Base-by-base conservation (phyloP, 2,113 vertebrate genomes). In the Lepisosteus oculatus region DNA sequence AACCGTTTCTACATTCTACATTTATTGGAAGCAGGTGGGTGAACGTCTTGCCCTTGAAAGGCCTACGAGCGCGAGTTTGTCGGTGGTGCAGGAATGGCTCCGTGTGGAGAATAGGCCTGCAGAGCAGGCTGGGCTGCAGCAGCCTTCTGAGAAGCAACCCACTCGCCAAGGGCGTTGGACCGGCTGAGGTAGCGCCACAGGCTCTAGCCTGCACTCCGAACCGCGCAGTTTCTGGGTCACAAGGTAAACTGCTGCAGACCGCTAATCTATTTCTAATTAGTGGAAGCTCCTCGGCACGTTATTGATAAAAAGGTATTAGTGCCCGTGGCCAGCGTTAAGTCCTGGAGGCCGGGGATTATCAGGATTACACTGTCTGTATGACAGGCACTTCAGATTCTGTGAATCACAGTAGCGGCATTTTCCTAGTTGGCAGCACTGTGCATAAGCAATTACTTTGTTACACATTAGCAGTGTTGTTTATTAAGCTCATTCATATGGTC, bases 271-370 rank as follows among this genome's bases (percentile, higher is more conserved):
- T 17, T 12, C 54, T 68, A 15, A 43, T 54, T 55, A 29, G 6
- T 41, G 54, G 67, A 56, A 11, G 15, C 67, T 68, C 54, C 41
- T 41, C 47, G 13, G 17, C 17, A 11, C 3, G 67, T 56, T 67
- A 67, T 54, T 54, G 67, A 68, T 55, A 14, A 55, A 68, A 56
- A 56, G 47, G 15, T n/a, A 56, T 68, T 68, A 68, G 67, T 56
- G 29, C 17, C 54, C 54, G 13, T 6, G 67, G 67, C 15, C 67
- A 11, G 67, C 17, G 1, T 15, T 68, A 68, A 68, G 67, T 17
- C 17, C 6, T 17, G 29, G 67, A 12, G 66, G 14, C 5, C 12
- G 54, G 67, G 17, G 17, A 54, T 55, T 29, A 68, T 43, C 51
- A 56, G 54, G 67, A 68, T 68, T 68, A 68, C 67, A 29, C 4